Evolutionary conservation across 2,113 vertebrate species (phyloP).

Genomic region (Pampusana beccarii): DNA sequence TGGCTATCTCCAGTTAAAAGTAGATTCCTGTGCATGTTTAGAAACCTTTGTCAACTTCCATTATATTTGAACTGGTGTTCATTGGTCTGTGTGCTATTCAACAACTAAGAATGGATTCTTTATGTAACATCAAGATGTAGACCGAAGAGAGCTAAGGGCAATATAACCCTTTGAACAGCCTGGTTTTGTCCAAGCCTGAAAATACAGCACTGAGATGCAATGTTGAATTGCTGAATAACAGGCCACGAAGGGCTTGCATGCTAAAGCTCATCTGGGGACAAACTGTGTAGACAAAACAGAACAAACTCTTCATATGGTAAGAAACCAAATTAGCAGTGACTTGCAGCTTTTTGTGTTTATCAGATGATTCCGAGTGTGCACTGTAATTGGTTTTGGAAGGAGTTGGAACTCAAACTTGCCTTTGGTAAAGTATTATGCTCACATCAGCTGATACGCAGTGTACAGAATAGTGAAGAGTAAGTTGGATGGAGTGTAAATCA

Average conservation of each 20-base stretch:
- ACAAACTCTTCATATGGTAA: neutral
- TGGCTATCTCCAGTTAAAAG: neutral
- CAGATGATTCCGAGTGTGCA: neutral
- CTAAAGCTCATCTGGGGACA: neutral
- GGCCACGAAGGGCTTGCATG: neutral
- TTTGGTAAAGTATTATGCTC: neutral
- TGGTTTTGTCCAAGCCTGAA: neutral
- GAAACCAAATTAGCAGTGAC: neutral
- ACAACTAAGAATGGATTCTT: neutral
- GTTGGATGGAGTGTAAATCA: neutral
- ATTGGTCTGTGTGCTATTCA: neutral
- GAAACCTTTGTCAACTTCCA: neutral
- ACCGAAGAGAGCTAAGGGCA: neutral
- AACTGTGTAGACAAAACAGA: neutral
- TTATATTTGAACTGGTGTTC: neutral
- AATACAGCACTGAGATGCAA: accelerated
- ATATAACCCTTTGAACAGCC: neutral
- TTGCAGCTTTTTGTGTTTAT: neutral
- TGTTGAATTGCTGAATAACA: neutral
- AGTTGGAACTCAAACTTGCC: neutral
- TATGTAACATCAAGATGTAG: neutral
- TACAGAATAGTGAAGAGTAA: neutral
- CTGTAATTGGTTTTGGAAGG: neutral
- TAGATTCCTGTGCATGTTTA: neutral
- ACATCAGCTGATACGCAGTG: neutral